Evolutionary conservation across 2,797 vertebrate genomes (phyloP).

Genomic region (Periophthalmus magnuspinnatus): DNA sequence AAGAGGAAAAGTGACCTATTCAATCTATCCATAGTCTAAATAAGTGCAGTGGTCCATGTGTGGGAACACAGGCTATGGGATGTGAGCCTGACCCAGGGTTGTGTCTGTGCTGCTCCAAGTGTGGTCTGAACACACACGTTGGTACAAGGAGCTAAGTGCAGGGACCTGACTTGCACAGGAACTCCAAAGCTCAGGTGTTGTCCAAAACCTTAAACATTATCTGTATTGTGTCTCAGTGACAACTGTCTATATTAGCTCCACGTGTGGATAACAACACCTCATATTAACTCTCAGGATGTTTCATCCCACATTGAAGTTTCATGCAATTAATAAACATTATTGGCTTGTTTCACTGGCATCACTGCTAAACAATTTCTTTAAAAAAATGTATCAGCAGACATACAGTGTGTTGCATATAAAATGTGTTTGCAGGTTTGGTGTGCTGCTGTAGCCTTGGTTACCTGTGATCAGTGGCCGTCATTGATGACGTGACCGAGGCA

Average conservation of each 20-base stretch:
- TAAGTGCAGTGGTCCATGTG: slow-evolving; percentile 56
- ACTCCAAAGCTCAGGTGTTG: slow-evolving; percentile 35
- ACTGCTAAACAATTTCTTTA: too few relatives aligned
- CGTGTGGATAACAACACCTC: too few relatives aligned
- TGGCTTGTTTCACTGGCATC: too few relatives aligned
- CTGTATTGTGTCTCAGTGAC: slow-evolving; percentile 10
- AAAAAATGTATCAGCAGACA: too few relatives aligned
- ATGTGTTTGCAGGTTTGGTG: too few relatives aligned
- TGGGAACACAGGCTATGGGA: slow-evolving; percentile 56
- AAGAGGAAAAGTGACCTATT: slow-evolving; percentile 44
- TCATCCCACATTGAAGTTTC: too few relatives aligned
- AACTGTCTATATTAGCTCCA: background rate
- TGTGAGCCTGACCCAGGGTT: slow-evolving; percentile 42
- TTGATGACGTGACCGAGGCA: slow-evolving; percentile 16
- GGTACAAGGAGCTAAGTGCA: slow-evolving; percentile 26
- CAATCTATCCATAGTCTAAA: slow-evolving; percentile 55
- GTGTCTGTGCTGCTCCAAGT: slow-evolving; percentile 22
- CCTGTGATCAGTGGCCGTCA: slow-evolving; percentile 19
- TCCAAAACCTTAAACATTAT: slow-evolving; percentile 32
- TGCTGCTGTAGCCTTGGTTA: too few relatives aligned
- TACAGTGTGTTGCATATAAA: too few relatives aligned
- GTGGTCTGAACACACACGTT: slow-evolving; percentile 18
- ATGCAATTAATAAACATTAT: too few relatives aligned
- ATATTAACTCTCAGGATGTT: too few relatives aligned
- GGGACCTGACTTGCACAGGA: slow-evolving; percentile 20